A percentile compares a stretch with the other conserved stretches of the same genome.
These are phyloP conservation scores for Saxidomus purpurata DNA, from an alignment of 1,140 invertebrate species.

Conservation along the genomic window DNA sequence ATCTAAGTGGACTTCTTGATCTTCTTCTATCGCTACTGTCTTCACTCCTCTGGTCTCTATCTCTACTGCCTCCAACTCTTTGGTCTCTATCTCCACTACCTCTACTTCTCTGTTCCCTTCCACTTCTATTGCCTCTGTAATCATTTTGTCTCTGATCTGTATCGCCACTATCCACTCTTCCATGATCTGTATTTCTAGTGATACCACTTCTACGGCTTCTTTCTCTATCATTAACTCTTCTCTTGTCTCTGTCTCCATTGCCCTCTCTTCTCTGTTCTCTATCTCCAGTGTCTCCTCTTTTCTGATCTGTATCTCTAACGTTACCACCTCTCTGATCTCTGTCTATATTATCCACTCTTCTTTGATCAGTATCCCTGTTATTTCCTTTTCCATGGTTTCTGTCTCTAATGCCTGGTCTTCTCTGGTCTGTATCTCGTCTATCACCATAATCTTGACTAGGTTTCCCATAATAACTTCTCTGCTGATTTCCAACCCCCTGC, in stretches of 20 bases:
- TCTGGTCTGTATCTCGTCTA: not conserved
- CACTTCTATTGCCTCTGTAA: not conserved
- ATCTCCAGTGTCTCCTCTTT: not conserved
- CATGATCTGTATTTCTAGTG: not conserved
- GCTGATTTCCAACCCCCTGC: not conserved
- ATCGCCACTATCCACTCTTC: not conserved
- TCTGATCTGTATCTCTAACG: not conserved
- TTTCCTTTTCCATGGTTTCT: not conserved
- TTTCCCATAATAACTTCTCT: not conserved
- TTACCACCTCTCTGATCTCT: not conserved
- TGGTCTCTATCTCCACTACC: no score
- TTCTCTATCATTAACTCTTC: no score
- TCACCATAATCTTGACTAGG: not conserved
- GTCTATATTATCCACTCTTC: not conserved
- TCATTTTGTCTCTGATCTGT: not conserved
- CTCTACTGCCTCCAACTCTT: no score
- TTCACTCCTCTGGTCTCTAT: not conserved
- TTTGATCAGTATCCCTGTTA: not conserved
- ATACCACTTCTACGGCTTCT: no score
- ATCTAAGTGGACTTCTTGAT: conserved; percentile 3
- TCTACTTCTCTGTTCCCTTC: no score
- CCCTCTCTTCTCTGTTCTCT: no score
- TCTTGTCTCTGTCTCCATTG: no score
- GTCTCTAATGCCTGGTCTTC: not conserved
- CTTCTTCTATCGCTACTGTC: not conserved